A percentile compares a stretch with the other conserved stretches of the same genome.
phyloP scores from a whole-genome alignment of 2,797 vertebrate species.

The Onychomys torridus region DNA sequence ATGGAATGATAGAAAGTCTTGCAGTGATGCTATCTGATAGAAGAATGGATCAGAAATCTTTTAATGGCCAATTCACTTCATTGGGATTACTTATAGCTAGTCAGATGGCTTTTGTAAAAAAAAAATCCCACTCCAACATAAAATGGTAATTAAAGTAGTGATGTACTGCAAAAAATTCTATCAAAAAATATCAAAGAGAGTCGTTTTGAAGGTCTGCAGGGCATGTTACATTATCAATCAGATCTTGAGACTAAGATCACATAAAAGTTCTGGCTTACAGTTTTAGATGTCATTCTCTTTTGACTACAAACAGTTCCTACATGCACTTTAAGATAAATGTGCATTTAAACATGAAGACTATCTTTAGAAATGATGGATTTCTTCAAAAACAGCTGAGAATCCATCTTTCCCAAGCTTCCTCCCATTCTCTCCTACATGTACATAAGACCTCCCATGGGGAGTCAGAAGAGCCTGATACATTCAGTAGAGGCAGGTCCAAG shows the following conservation, averaged over 20 bases:
- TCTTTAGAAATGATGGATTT: constrained; percentile 31
- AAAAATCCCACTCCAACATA: neutral
- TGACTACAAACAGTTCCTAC: neutral
- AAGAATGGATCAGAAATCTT: neutral
- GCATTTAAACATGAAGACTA: neutral
- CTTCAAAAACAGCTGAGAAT: neutral
- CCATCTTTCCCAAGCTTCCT: no score
- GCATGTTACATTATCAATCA: neutral
- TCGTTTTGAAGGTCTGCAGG: neutral
- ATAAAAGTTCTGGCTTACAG: neutral
- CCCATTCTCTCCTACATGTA: no score
- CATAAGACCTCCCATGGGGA: no score
- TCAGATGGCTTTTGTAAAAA: neutral
- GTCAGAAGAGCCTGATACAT: no score
- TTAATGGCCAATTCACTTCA: neutral
- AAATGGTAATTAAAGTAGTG: neutral
- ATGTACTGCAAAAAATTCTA: neutral
- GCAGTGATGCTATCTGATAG: neutral
- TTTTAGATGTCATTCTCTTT: constrained; percentile 43
- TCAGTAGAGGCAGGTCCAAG: no score
- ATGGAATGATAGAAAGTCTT: neutral
- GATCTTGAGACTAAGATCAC: neutral
- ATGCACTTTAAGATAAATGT: neutral
- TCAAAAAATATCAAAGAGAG: neutral
- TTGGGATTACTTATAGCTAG: neutral